Conservation (phyloP, 1,140 invertebrate genomes). For the Aphidius gifuensis region DNA sequence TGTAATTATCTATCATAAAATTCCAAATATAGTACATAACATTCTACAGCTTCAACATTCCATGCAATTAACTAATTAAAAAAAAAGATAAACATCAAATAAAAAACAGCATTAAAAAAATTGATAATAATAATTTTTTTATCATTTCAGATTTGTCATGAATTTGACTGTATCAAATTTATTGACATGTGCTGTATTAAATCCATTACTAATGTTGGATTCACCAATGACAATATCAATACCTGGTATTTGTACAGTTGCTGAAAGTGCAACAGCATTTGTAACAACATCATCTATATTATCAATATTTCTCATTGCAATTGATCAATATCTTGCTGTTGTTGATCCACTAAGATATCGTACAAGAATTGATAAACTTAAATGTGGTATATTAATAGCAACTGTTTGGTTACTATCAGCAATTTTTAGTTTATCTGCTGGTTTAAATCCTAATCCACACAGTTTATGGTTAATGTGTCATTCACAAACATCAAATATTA, state of each 20-base stretch:
- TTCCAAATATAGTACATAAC: neutral
- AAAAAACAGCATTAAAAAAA: neutral
- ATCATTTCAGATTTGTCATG: conserved; percentile 63
- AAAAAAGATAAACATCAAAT: neutral
- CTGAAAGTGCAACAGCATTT: conserved; percentile 44
- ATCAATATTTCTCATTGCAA: conserved; percentile 75
- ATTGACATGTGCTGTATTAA: conserved; percentile 61
- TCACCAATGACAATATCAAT: conserved; percentile 22
- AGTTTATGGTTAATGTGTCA: conserved; percentile 55
- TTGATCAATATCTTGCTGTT: conserved; percentile 85
- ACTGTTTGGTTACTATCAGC: conserved; percentile 65
- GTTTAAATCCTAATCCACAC: conserved; percentile 55
- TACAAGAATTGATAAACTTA: conserved; percentile 69
- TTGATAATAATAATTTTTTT: conserved; percentile 19
- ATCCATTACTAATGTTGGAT: conserved; percentile 60
- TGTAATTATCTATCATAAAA: neutral
- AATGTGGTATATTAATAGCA: conserved; percentile 67
- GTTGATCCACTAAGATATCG: conserved; percentile 83
- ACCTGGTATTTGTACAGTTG: conserved; percentile 37
- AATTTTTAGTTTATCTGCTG: conserved; percentile 57
- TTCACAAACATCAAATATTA: conserved; percentile 16
- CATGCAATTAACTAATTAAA: neutral
- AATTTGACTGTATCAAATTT: conserved; percentile 67
- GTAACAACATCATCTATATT: conserved; percentile 59
- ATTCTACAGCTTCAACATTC: neutral